Evolutionary conservation across 2,113 vertebrate species (phyloP), one percentile per base, ranked within the genome.

Genomic region (Diadophis punctatus): DNA sequence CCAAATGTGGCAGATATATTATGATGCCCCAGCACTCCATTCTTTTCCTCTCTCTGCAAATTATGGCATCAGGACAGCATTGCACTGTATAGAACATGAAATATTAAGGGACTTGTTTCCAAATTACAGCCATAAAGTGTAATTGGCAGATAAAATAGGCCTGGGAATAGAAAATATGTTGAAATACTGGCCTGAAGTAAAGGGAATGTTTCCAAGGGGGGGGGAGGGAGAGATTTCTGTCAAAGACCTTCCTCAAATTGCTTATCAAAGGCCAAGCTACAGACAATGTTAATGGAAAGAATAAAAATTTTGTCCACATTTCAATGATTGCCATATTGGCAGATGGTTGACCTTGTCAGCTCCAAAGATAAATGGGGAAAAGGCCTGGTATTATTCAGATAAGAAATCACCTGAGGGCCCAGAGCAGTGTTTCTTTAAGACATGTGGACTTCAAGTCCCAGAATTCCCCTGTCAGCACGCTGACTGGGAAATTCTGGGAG

Each of bases 41-140:
- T 91, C 56, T n/a, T 55, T n/a, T 14, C 18, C 53, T 10, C 58
- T 91, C 48, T 89, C 60, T 63, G 0, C 43, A 88, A 94, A 93
- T 90, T 23, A 90, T 89, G 88, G 92, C 86, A 74, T 87, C 91
- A 92, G 43, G 95, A 84, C 90, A 46, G 51, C 90, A 34, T 90
- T 85, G 22, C 48, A 80, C 92, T 74, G 14, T 46, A 91, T 86
- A 93, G 49, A 94, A 53, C 18, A 55, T 46, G 90, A 56, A 87
- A 89, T 92, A 95, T 94, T 43, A 91, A 96, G 56, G 87, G 91
- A 80, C 34, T 60, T 5, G 39, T 91, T 93, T 92, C 86, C 88
- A 94, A 95, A 94, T 49, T 0, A 1, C 89, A 93, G 63, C 92
- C 90, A 80, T 92, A 94, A 94, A 92, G 23, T 86, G 90, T 86